A percentile compares a stretch with the other conserved stretches of the same genome.
Evolutionary conservation across 2,888 invertebrate species (phyloP).

Genomic region (Lepas anatifera): DNA sequence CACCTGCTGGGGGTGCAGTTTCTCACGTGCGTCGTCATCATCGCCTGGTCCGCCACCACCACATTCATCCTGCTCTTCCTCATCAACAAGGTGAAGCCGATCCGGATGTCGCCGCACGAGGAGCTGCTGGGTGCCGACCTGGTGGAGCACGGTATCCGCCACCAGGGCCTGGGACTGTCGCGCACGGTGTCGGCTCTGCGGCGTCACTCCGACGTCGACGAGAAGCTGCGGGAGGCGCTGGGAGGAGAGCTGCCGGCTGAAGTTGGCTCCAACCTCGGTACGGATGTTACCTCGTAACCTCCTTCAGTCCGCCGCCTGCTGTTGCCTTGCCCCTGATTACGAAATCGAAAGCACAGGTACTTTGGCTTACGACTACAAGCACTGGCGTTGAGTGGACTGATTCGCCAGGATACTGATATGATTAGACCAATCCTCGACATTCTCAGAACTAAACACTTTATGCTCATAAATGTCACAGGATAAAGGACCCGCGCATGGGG

Average conservation of each 20-base stretch:
- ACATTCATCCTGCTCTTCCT: conserved; percentile 60
- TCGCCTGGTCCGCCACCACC: conserved; percentile 57
- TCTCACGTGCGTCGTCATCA: conserved; percentile 55
- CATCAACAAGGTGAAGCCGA: conserved; percentile 62
- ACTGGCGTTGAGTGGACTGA: no score
- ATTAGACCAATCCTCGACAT: no score
- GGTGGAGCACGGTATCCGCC: conserved; percentile 70
- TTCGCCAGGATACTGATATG: no score
- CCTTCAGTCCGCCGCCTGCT: no score
- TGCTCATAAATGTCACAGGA: no score
- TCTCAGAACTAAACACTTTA: no score
- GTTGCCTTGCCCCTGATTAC: no score
- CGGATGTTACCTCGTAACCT: no score
- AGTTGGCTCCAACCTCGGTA: conserved; percentile 3
- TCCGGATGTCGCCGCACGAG: conserved; percentile 72
- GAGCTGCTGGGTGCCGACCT: conserved; percentile 81
- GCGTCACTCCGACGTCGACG: conserved; percentile 8
- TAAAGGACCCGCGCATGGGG: no score
- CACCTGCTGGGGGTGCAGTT: conserved; percentile 72
- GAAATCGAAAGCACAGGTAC: no score
- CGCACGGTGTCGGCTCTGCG: conserved; percentile 31
- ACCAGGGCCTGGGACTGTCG: conserved; percentile 36
- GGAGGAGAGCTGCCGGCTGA: not conserved
- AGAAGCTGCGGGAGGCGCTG: not conserved
- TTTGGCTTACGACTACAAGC: no score